phyloP scores from a whole-genome alignment of 1,140 invertebrate genomes.

The Heliconius himera region DNA sequence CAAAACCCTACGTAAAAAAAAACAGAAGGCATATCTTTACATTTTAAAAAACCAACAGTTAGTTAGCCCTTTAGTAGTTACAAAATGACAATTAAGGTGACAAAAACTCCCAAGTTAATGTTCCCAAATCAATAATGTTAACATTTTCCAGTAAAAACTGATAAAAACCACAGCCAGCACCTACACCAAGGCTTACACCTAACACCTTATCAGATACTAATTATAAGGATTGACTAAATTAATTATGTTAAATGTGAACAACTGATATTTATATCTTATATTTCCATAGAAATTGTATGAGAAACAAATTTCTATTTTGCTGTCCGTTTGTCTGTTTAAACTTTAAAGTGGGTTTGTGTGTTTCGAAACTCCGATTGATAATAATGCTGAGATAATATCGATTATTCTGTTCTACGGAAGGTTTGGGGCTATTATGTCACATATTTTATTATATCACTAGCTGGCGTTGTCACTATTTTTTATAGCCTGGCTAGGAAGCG shows the following conservation, averaged over 20 bases:
- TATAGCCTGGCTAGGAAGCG: not conserved
- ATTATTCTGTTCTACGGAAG: constrained; percentile 30
- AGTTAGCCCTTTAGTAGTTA: not conserved
- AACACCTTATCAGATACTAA: constrained; percentile 57
- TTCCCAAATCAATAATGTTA: not conserved
- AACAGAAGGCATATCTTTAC: not conserved
- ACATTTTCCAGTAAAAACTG: constrained; percentile 27
- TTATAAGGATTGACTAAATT: constrained; percentile 50
- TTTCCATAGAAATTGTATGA: constrained; percentile 53
- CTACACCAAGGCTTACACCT: constrained; percentile 51
- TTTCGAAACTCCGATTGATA: constrained; percentile 34
- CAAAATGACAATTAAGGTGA: not conserved
- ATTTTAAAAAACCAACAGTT: not conserved
- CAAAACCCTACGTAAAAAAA: not conserved
- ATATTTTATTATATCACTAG: constrained; percentile 19
- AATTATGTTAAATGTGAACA: constrained; percentile 44
- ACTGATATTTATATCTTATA: constrained; percentile 48
- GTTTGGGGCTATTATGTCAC: constrained; percentile 19
- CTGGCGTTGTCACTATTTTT: constrained; percentile 6
- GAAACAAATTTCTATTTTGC: constrained; percentile 39
- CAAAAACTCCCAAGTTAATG: not conserved
- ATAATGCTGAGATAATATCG: constrained; percentile 34
- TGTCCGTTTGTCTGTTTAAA: constrained; percentile 27
- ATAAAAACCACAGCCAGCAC: constrained; percentile 60
- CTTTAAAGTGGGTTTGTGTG: constrained; percentile 37